phyloP scores from a whole-genome alignment of 2,113 vertebrate species.

The Taxidea taxus region DNA sequence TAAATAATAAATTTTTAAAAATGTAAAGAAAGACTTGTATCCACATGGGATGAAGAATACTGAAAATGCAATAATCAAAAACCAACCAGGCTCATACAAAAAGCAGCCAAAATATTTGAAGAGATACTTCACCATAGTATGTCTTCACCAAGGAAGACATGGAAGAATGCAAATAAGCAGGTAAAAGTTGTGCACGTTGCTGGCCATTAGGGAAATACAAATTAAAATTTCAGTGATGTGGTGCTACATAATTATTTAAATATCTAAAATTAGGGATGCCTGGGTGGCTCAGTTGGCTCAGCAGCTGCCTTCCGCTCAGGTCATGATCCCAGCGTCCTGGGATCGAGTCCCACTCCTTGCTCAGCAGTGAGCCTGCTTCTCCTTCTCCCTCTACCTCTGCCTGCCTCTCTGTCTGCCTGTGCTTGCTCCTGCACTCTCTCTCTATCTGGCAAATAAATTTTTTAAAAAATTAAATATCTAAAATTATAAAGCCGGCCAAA shows the following conservation, averaged over 20 bases:
- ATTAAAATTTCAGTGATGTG: background rate
- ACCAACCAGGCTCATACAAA: background rate
- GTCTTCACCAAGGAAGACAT: background rate
- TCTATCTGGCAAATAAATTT: no score
- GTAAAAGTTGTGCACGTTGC: background rate
- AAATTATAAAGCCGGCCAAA: background rate
- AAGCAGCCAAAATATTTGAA: background rate
- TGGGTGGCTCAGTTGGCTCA: no score
- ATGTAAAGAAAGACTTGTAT: background rate
- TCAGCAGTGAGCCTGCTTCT: no score
- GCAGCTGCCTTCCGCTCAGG: no score
- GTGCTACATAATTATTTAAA: rapidly evolving
- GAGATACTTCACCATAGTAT: background rate
- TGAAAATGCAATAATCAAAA: background rate
- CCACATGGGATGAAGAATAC: background rate
- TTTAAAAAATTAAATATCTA: background rate
- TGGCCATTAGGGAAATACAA: background rate
- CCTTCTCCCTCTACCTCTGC: no score
- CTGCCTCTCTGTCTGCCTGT: no score
- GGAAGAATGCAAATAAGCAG: background rate
- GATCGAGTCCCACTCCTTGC: no score
- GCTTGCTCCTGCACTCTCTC: no score
- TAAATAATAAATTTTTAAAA: background rate
- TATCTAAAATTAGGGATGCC: background rate
- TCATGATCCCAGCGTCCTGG: no score